phyloP scores from a whole-genome alignment of 2,113 vertebrate genomes.

The Lophura nycthemera region DNA sequence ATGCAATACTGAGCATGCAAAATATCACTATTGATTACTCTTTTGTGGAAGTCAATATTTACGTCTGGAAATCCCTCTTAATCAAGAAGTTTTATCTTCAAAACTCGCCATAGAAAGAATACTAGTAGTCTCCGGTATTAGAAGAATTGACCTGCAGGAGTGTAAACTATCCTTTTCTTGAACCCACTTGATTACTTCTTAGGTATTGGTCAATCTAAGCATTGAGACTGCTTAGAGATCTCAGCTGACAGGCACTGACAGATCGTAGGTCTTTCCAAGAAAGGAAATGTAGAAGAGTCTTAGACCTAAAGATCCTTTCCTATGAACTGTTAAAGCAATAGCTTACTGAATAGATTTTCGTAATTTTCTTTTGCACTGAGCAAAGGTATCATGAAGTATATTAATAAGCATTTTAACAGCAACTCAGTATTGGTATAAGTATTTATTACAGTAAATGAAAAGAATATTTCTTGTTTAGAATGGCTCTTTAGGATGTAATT shows the following conservation, averaged over 20 bases:
- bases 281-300: not conserved
- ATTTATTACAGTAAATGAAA: not conserved
- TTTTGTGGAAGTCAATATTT: not conserved
- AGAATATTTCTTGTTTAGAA: not conserved
- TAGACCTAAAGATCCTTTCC: not conserved
- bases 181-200: not conserved
- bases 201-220: not conserved
- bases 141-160: not conserved
- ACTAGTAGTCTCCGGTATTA: not conserved
- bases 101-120: accelerated
- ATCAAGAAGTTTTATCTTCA: not conserved
- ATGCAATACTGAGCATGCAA: not conserved
- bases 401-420: not conserved
- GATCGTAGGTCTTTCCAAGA: not conserved
- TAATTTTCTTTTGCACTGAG: not conserved
- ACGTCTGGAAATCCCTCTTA: not conserved
- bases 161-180: too few relatives aligned
- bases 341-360: not conserved
- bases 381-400: not conserved
- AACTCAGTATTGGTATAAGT: not conserved
- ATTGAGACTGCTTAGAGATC: not conserved
- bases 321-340: not conserved
- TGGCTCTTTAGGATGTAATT: not conserved
- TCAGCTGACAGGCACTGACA: not conserved
- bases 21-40: constrained; percentile 5